Evolutionary conservation across 2,888 invertebrate genomes (phyloP), one percentile per base, ranked within the genome.

Genomic region (Meghimatium bilineatum): DNA sequence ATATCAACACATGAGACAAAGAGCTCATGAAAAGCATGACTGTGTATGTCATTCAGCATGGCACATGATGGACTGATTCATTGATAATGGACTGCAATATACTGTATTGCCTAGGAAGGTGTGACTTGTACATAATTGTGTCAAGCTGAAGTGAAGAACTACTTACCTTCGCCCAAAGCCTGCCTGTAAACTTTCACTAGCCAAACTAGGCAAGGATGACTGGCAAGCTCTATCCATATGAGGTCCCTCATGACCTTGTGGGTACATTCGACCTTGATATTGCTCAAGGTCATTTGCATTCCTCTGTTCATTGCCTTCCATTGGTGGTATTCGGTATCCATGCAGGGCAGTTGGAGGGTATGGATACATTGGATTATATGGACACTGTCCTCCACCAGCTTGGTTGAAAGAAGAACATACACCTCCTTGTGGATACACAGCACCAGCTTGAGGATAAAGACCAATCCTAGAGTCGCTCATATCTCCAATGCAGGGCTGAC

Each of bases 221-320:
- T 95, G 94, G 85, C 94, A 93, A 71, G 94, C 94, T 86, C 95
- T 91, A 87, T 95, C 95, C 91, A 94, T 93, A 84, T 89, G 82
- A 20, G 85, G 80, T 0, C 85, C 81, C 1, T 83, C 83, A 29
- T 79, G 60, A 0, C 60, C 77, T 29, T 44, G 38, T 20, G 63
- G 83, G 52, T 79, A 83, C 77, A 77, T 60, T 12, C 71, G 77
- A 32, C 77, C 71, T 60, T 89, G 89, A 49, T 89, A 88, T 36
- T 88, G 87, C 75, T 87, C 89, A 83, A 86, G 88, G 86, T 85
- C 88, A 85, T 80, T 88, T 83, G 86, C 76, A 80, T 86, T 86
- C 75, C 87, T 85, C 78, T 87, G 85, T 49, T 87, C 87, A 60
- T 84, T 85, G 26, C 85, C 80, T 66, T 84, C 88, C 86, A 87